These are phyloP conservation scores for Sula dactylatra DNA, from an alignment of 2,113 vertebrate genomes.

Conservation along the genomic window DNA sequence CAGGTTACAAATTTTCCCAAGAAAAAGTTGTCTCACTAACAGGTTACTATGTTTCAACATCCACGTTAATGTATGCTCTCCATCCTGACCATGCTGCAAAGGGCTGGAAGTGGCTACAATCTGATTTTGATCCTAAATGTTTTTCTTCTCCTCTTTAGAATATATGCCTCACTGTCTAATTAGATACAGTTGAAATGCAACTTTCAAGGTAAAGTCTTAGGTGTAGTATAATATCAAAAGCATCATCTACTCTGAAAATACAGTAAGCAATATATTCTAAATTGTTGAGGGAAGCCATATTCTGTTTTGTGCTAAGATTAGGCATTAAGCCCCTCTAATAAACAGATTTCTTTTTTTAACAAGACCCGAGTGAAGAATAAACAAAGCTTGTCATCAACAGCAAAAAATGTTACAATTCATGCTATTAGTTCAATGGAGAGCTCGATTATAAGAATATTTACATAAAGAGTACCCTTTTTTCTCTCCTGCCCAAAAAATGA, in stretches of 20 bases:
- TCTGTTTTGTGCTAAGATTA: background rate
- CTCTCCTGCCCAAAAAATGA: background rate
- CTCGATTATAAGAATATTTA: background rate
- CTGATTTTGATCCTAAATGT: background rate
- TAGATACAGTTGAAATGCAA: background rate
- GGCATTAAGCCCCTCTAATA: background rate
- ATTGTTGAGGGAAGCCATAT: background rate
- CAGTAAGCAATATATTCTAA: background rate
- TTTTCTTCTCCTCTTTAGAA: background rate
- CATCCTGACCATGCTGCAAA: background rate
- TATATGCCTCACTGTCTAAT: background rate
- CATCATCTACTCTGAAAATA: background rate
- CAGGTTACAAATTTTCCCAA: background rate
- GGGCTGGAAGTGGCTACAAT: background rate
- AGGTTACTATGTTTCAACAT: background rate
- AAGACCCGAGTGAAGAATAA: background rate
- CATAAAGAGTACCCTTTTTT: background rate
- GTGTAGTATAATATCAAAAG: background rate
- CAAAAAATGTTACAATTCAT: background rate
- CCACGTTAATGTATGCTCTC: background rate
- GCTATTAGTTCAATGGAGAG: background rate
- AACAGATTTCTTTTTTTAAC: background rate
- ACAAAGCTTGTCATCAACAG: background rate
- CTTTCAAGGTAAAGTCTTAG: background rate
- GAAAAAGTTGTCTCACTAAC: background rate